Conservation (phyloP, 23 tunicate genomes). For the Ciona savignyi region DNA sequence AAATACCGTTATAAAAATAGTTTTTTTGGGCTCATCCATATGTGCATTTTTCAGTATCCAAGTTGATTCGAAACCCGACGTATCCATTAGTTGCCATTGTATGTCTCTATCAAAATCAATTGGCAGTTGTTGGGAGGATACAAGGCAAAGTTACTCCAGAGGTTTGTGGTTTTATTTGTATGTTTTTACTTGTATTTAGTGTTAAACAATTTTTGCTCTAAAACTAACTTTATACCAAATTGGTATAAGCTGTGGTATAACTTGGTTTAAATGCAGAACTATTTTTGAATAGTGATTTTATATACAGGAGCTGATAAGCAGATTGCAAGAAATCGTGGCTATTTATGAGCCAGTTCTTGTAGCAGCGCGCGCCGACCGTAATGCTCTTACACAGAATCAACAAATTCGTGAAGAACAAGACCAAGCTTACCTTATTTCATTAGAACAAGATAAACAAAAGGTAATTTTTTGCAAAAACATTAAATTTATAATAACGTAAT, state of each 20-base stretch:
- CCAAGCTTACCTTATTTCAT: constrained; percentile 53
- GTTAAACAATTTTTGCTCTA: too few species aligned
- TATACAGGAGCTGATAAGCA: constrained; percentile 48
- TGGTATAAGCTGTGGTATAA: too few species aligned
- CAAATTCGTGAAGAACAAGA: constrained; percentile 73
- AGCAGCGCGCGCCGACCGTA: constrained; percentile 61
- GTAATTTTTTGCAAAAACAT: constrained; percentile 3
- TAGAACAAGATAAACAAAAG: constrained; percentile 59
- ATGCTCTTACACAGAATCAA: constrained; percentile 56
- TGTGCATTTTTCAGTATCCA: constrained; percentile 36
- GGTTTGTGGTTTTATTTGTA: too few species aligned
- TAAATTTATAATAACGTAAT: not conserved
- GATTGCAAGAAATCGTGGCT: constrained; percentile 40
- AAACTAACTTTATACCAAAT: too few species aligned
- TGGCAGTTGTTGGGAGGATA: constrained; percentile 71
- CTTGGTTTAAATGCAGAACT: too few species aligned
- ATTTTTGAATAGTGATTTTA: too few species aligned
- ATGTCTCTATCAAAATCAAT: constrained; percentile 49
- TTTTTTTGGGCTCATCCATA: not conserved
- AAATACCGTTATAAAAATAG: too few species aligned
- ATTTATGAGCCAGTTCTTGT: constrained; percentile 59
- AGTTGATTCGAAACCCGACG: constrained; percentile 31
- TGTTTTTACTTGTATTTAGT: too few species aligned
- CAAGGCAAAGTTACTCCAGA: constrained; percentile 46
- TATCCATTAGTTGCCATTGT: constrained; percentile 62